Conservation (phyloP, 2,113 vertebrate species). For the Mormyrus iriodes region DNA sequence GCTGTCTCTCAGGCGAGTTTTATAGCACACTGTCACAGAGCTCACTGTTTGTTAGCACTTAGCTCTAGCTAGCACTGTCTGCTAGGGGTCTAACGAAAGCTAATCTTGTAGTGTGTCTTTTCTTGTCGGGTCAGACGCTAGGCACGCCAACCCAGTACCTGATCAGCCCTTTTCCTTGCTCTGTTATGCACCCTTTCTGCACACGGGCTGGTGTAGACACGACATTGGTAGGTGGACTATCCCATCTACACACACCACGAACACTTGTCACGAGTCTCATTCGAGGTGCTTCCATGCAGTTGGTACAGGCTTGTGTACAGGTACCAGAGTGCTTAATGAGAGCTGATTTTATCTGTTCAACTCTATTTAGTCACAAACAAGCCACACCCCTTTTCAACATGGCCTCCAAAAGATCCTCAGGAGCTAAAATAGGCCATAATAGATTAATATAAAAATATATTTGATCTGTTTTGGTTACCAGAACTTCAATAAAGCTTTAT, state of each 20-base stretch:
- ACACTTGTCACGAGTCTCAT: too few species aligned
- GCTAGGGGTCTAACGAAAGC: background rate
- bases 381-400: background rate
- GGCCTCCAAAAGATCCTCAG: background rate
- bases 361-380: background rate
- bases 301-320: background rate
- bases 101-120: background rate
- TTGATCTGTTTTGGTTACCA: background rate
- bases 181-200: background rate
- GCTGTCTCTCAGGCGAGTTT: constrained; percentile 71
- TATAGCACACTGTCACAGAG: too few species aligned
- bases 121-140: background rate
- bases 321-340: background rate
- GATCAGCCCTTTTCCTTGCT: background rate
- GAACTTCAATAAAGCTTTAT: background rate
- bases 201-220: background rate
- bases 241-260: background rate
- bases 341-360: background rate
- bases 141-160: background rate
- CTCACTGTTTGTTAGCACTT: background rate
- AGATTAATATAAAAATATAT: background rate
- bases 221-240: background rate
- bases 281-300: background rate
- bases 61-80: background rate
- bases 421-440: background rate